phyloP scores from a whole-genome alignment of 2,113 vertebrate species.

The Pterocles burchelli region DNA sequence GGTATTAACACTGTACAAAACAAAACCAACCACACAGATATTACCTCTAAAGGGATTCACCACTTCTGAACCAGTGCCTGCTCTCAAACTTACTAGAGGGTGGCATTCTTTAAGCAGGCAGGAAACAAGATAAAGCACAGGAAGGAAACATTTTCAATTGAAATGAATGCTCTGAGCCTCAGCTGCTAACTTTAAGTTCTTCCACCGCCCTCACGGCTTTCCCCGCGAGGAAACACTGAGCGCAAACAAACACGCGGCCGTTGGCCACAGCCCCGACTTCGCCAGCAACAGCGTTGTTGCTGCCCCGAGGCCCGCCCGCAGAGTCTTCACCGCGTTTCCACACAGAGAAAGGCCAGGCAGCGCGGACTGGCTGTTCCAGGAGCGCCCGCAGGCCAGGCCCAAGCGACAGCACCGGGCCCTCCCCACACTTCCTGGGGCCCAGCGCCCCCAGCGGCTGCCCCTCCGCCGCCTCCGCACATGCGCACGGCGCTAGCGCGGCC shows the following conservation, averaged over 20 bases:
- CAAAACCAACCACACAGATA: rapidly evolving
- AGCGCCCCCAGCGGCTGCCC: no score
- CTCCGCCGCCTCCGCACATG: background rate
- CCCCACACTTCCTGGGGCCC: no score
- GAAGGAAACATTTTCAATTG: background rate
- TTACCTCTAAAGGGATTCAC: background rate
- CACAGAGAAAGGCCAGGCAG: rapidly evolving
- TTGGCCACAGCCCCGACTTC: rapidly evolving
- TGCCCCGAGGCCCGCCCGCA: background rate
- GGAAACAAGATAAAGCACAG: background rate
- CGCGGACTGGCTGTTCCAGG: rapidly evolving
- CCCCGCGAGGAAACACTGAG: background rate
- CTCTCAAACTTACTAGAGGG: background rate
- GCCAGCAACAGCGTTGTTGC: background rate
- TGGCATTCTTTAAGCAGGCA: background rate
- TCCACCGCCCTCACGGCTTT: background rate
- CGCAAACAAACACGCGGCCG: background rate
- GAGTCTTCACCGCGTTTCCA: rapidly evolving
- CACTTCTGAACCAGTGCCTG: rapidly evolving
- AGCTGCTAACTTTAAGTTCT: background rate
- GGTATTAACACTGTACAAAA: rapidly evolving
- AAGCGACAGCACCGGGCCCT: rapidly evolving
- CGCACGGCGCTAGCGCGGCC: background rate
- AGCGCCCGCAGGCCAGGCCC: rapidly evolving
- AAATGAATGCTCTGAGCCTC: background rate